A percentile compares a stretch with the other conserved stretches of the same genome.
phyloP scores from a whole-genome alignment of 64 coral and sea anemone species.

The Porites lutea region DNA sequence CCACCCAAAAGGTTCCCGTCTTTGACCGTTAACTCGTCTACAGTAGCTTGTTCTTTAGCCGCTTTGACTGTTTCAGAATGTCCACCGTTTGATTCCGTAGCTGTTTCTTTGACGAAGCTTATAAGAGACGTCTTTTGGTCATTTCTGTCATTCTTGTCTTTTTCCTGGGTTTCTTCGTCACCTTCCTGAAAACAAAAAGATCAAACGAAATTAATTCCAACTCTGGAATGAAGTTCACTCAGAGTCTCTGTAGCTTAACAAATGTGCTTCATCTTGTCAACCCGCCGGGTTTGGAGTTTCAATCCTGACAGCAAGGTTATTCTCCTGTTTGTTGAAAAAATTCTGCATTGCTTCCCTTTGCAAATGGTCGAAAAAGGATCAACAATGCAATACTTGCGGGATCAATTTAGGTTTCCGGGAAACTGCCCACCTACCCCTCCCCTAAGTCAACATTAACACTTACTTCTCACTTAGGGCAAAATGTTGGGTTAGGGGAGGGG shows the following conservation, averaged over 20 bases:
- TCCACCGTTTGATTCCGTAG: neutral
- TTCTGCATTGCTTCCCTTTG: neutral
- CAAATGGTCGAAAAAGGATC: neutral
- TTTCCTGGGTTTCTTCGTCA: neutral
- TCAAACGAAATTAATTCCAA: neutral
- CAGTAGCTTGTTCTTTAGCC: neutral
- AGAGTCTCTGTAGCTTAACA: neutral
- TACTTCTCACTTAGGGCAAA: too few species aligned
- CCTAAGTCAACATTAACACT: too few species aligned
- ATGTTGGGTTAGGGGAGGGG: too few species aligned
- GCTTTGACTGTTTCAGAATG: neutral
- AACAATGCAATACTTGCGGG: too few species aligned
- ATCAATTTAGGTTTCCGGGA: too few species aligned
- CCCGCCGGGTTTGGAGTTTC: too few species aligned
- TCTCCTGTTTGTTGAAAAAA: too few species aligned
- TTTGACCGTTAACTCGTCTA: neutral
- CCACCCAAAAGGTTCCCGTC: neutral
- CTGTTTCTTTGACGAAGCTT: constrained; percentile 69
- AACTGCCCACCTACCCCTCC: too few species aligned
- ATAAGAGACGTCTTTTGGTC: neutral
- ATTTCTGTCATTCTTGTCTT: neutral
- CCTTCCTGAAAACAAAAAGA: constrained; percentile 49
- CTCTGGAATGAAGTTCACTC: neutral
- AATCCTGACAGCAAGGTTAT: too few species aligned
- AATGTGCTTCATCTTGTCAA: too few species aligned